Base-by-base conservation (phyloP, 2,113 vertebrate species). In the Sander vitreus region DNA sequence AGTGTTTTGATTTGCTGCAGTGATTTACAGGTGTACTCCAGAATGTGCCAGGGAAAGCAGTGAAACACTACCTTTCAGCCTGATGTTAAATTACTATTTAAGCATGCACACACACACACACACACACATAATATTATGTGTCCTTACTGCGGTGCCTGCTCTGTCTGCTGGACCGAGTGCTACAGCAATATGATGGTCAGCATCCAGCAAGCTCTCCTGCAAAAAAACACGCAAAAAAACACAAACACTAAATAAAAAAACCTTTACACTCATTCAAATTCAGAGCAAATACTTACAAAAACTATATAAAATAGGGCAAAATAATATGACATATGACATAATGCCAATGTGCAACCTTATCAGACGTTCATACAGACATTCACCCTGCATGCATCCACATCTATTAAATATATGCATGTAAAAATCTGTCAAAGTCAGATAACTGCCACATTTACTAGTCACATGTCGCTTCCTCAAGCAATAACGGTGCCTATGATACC, bases 101-200 rank as follows among this genome's bases (percentile, higher is more conserved):
- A 69, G 23, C 36, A 39, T 7, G 8, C 36, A 39, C 36, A 39
- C 36, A 43, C 39, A 11, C 10, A 43, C 36, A 43, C 10, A 43
- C 8, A n/a, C n/a, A n/a, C n/a, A n/a, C n/a, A n/a, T 23, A 48
- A 76, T 48, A 45, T 50, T 19, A n/a, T 6, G 16, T 45, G 48
- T 70, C n/a, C 91, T 93, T 85, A 95, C 94, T 27, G 47, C 2
- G 60, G 54, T 54, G 30, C 9, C 33, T 57, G 86, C 77, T 76
- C 59, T 76, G 43, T 91, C 91, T 3, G 87, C 85, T 78, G 94
- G 96, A 85, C 96, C 96, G 3, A 98, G 94, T 2, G 97, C 97
- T 27, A 99, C 97, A n/a, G 97, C 97, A 71, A 98, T 91, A 72
- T 99, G 97, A 94, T 99, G 98, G 59, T 94, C 93, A 15, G 90